Base-by-base conservation (phyloP, 2,888 invertebrate species). In the Bellardia bayeri region DNA sequence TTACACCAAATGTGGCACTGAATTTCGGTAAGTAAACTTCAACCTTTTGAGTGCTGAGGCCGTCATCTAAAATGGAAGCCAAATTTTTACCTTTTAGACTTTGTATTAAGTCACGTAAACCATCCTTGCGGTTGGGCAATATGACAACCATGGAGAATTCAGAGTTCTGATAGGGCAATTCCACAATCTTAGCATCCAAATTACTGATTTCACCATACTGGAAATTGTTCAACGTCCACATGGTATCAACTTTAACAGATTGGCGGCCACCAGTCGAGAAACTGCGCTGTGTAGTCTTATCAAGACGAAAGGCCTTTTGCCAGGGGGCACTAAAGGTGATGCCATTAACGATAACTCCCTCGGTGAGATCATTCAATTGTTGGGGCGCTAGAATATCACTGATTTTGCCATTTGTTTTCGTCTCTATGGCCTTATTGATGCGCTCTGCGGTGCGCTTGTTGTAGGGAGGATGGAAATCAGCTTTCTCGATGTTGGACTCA, bases 361-460 rank as follows among this genome's bases (percentile, higher is more conserved):
- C 92, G 13, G 92, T 90, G 42, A 90, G 91, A 89, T 92, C 92
- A 63, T 92, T 90, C 42, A 92, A 89, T 74, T 91, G 89, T 37
- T 94, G 95, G 0, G 95, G 40, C 2, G 94, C 92, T 68, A 99
- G 94, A 16, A 99, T 94, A 89, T 98, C 95, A 89, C 96, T 96
- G 86, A 99, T 98, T 92, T 96, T 97, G 13, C 96, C 94, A 76
- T 97, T 96, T 0, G 99, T 99, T 92, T 97, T 95, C 5, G 95
- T 93, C 91, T 96, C 96, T 76, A 96, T 97, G 96, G 97, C 98
- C 64, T 94, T 91, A 92, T 98, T 99, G 78, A 99, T 98, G 0
- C 92, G 93, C 1, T 94, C 91, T 0, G 95, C 95, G 2, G 95
- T 95, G 66, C 93, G 94, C 42, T 91, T 93, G n/a, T 94, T 94